Base-by-base conservation (phyloP, 2,888 invertebrate species). In the Boloria euphrosyne region DNA sequence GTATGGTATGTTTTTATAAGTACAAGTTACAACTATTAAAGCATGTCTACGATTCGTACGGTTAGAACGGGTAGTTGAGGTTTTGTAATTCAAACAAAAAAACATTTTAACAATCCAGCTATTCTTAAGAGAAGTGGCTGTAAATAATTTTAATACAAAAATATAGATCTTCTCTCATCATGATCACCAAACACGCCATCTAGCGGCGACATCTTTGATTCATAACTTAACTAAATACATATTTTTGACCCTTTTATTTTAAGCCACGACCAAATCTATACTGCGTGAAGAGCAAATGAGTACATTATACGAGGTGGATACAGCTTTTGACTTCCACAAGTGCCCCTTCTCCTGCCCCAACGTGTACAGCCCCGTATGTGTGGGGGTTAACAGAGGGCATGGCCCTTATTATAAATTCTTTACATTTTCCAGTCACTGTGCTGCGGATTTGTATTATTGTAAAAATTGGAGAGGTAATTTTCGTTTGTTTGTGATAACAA, bases 381-480 rank as follows among this genome's bases (percentile, higher is more conserved):
- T 89, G 0, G 78, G 71, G 17, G 77, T 80, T 0, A 89, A 89
- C 74, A 64, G 80, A 0, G 79, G 80, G 0, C 64, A 49, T 3
- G 85, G 85, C 0, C 74, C 76, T 7, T 81, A 84, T 59, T 80
- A 81, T 71, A 87, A 86, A 67, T 77, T 83, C 46, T 75, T 75
- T 17, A 81, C 76, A 0, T 89, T 88, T 27, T 73, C 82, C 0
- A 89, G 87, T 68, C 87, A 88, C 17, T 89, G 89, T 46, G 65
- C 70, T 0, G 80, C 77, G 0, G 85, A 87, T 47, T 0, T 78
- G 6, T 88, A 84, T 52, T 89, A 87, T 64, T 89, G 89, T 69
- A 74, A 77, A 44, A 63, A 85, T 67, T 79, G 71, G 68, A 47
- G 73, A 53, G 84, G 89, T 87, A 14, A 55, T n/a, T n/a, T n/a